Percentiles rank a stretch among this genome's conserved stretches.
phyloP scores from a whole-genome alignment of 1,140 invertebrate genomes.

The Rhopalosiphum padi region DNA sequence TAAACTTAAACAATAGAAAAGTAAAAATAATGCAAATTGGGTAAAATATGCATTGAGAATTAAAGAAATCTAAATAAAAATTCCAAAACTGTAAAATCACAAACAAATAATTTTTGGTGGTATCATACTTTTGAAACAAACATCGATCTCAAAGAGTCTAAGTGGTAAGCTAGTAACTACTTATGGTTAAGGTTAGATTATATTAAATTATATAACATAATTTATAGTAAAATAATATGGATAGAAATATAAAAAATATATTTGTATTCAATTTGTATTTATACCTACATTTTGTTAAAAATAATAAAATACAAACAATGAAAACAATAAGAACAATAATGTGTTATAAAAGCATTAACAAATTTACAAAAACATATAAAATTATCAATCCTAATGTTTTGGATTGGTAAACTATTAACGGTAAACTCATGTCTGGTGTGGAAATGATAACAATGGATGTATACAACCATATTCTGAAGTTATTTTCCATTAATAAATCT shows the following conservation, averaged over 20 bases:
- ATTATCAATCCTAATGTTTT: neutral
- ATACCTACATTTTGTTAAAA: neutral
- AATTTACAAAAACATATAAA: neutral
- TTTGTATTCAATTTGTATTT: neutral
- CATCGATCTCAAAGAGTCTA: neutral
- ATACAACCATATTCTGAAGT: neutral
- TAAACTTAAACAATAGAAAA: too few relatives aligned
- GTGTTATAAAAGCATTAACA: neutral
- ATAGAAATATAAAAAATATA: neutral
- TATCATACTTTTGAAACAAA: neutral
- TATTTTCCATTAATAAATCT: slow-evolving; percentile 46
- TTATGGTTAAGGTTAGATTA: neutral
- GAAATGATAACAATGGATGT: neutral
- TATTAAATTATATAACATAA: neutral
- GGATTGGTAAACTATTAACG: neutral
- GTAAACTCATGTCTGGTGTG: too few relatives aligned
- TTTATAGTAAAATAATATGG: neutral
- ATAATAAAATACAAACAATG: neutral
- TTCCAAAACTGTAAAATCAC: too few relatives aligned
- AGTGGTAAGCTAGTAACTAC: neutral
- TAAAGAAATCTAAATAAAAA: too few relatives aligned
- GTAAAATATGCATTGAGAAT: too few relatives aligned
- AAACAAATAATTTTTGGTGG: too few relatives aligned
- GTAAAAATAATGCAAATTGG: too few relatives aligned
- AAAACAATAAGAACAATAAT: neutral